Evolutionary conservation across 2,113 vertebrate genomes (phyloP), one percentile per base, ranked within the genome.

Genomic region (Macquaria australasica): DNA sequence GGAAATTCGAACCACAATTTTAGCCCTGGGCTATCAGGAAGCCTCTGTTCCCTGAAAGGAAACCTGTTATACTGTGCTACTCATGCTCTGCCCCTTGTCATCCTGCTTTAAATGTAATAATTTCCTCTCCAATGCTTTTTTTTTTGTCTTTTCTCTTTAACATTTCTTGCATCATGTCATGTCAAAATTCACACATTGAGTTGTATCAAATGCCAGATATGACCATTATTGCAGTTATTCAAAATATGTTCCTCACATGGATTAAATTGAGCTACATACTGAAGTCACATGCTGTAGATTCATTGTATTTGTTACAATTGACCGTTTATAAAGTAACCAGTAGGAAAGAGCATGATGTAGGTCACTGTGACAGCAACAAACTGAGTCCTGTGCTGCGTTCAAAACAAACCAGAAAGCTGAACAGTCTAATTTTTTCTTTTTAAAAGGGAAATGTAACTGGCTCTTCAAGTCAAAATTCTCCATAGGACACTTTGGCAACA

Each of bases 1-100:
- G 21, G 14, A 43, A 48, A 56, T 78, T 25, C 1, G n/a, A 82
- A 76, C 16, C 43, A 67, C 18, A n/a, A 39, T 60, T 53, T 51
- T 48, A 31, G 39, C 77, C 62, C 15, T 16, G 8, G 62, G 79
- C 78, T 41, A 23, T 8, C 67, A 84, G 63, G 81, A 86, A 77
- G 68, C 45, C 14, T 82, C 34, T 72, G 28, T n/a, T 25, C 34
- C 60, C 18, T 60, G 20, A 55, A n/a, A 77, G 51, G 53, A 67
- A 71, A 39, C 14, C 55, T 51, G 25, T 58, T 15, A 68, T 2
- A 23, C 73, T 48, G 11, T 48, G 55, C 31, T 15, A 58, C 37
- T 53, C n/a, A 10, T 34, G 14, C 62, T 63, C 70, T 69, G 53
- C 23, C 7, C 18, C 51, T 67, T 39, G 45, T 82, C 76, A 20